Evolutionary conservation across 2,888 invertebrate species (phyloP), one percentile per base, ranked within the genome.

Genomic region (Nebria brevicollis): DNA sequence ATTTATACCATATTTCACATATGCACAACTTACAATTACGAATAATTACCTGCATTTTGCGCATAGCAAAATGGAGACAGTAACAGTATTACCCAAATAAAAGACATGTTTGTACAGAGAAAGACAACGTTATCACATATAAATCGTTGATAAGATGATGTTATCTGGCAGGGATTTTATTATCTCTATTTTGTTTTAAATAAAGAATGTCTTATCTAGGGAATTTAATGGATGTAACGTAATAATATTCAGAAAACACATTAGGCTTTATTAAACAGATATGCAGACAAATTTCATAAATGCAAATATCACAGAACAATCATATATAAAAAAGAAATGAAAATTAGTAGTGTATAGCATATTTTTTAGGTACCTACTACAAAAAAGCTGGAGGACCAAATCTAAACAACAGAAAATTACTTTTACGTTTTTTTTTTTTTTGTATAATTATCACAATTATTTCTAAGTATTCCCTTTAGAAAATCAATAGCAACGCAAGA

Each of bases 271-370:
- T 79, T 79, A 66, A 79, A 66, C 34, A 41, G 41, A 42, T 73
- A 41, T 43, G 73, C 73, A 42, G n/a, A 75, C 25, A 79, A 79
- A 66, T 79, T 74, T 74, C 79, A 79, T 66, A 79, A 79, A 79
- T 79, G 74, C 79, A 74, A 74, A 75, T 79, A 79, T 79, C 79
- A 79, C 79, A 79, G 79, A 79, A 79, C 34, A 78, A 78, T 68
- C 74, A 74, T 79, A 79, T 79, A 79, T 26, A 70, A 11, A 70
- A 20, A 25, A 26, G 8, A 70, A 34, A 26, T 70, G 68, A 70
- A 70, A 70, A 25, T 70, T 25, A 70, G 11, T 34, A 70, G n/a
- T 70, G 34, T 70, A 13, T 26, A 26, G 25, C 70, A 25, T 70
- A 26, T 70, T 20, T 26, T 13, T 4, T 13, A 7, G 10, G 5